Evolutionary conservation across 2,888 invertebrate species (phyloP), one percentile per base, ranked within the genome.

Genomic region (Panorpa germanica): DNA sequence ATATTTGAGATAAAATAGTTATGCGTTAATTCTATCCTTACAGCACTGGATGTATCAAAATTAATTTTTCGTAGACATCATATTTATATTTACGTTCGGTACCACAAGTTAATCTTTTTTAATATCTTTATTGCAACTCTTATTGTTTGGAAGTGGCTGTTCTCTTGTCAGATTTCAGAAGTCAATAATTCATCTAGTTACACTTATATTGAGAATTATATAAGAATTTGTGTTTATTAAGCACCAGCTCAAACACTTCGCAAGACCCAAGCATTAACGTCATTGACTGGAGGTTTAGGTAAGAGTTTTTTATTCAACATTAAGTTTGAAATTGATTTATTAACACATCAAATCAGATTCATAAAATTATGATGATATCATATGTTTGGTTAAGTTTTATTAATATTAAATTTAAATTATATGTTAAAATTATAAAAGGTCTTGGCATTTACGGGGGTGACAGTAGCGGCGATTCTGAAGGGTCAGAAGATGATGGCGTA

Each of bases 221-320:
- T n/a, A 24, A 30, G 23, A 32, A 41, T 44, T 37, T 44, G 40
- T 43, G 38, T 44, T 44, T 45, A 43, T 49, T 52, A 54, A 55
- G 54, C 53, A 43, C 52, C 53, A 48, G 53, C 51, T 44, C 52
- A 53, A 51, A 49, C 52, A 49, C 48, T 73, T 66, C 72, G 71
- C 68, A 76, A 77, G 72, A 75, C 75, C 61, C 69, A 71, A 61
- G 82, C 82, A 62, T 73, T 83, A 64, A 77, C 85, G 61, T 78
- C 85, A 66, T 72, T 88, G 64, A 77, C 82, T 54, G 73, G 75
- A 48, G 76, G 76, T 55, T 74, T 90, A 53, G 88, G 88, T 90
- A 70, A 90, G n/a, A n/a, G 88, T 85, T 41, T 32, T 40, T 9
- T 13, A 24, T 5, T 13, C 8, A 12, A 11, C 10, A 11, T 13